Evolutionary conservation across 2,113 vertebrate species (phyloP).

Genomic region (Triplophysa siluroides): DNA sequence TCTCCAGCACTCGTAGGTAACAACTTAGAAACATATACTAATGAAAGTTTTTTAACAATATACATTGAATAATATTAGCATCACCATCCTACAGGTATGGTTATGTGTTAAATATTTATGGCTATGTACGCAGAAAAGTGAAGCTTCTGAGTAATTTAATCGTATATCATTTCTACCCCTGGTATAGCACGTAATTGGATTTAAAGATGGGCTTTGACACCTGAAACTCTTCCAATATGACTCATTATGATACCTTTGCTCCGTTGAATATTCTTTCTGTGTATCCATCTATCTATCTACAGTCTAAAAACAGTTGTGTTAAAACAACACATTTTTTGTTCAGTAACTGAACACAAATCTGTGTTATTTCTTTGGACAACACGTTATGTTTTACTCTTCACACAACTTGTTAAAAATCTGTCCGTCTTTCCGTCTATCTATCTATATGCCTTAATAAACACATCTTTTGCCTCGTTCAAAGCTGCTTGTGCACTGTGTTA

Average conservation of each 20-base stretch:
- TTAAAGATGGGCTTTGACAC: constrained; percentile 54
- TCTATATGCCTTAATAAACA: too few relatives aligned
- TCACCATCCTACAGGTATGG: neutral
- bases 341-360: too few relatives aligned
- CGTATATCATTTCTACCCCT: constrained; percentile 40
- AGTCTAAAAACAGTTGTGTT: neutral
- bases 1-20: neutral
- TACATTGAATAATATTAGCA: neutral
- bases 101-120: constrained; percentile 57
- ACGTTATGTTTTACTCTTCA: too few relatives aligned
- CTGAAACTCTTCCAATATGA: constrained; percentile 56
- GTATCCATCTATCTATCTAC: neutral
- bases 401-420: neutral
- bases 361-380: too few relatives aligned
- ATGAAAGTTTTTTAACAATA: neutral
- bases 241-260: constrained; percentile 8
- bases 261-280: neutral
- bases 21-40: too few relatives aligned
- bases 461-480: too few relatives aligned
- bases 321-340: too few relatives aligned
- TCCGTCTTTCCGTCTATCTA: neutral
- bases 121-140: constrained; percentile 38
- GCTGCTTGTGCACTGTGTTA: too few relatives aligned
- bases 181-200: constrained; percentile 43
- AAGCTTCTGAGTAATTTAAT: constrained; percentile 45